phyloP scores from a whole-genome alignment of 2,797 vertebrate species.

The Borostomias antarcticus region DNA sequence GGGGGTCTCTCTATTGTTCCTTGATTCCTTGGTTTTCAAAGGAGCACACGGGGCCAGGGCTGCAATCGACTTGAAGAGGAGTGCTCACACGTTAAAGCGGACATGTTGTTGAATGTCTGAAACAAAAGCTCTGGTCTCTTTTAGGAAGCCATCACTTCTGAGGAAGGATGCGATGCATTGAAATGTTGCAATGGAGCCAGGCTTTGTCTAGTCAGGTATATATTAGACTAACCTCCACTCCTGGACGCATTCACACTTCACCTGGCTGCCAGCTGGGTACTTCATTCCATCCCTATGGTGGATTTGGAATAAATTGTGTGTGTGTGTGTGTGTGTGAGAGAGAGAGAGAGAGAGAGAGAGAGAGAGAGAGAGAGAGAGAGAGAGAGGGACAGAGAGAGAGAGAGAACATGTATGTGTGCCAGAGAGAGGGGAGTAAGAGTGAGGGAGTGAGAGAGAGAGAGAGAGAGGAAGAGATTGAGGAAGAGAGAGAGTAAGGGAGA shows the following conservation, averaged over 20 bases:
- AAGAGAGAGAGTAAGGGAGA: slow-evolving; percentile 1
- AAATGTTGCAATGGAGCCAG: slow-evolving; percentile 19
- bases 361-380: slow-evolving; percentile 15
- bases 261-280: slow-evolving; percentile 28
- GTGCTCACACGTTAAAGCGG: slow-evolving; percentile 36
- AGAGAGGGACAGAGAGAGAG: slow-evolving; percentile 27
- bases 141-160: slow-evolving; percentile 39
- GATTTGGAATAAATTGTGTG: slow-evolving; percentile 53
- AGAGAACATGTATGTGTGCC: slow-evolving; percentile 1
- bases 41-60: slow-evolving; percentile 31
- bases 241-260: slow-evolving; percentile 25
- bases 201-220: slow-evolving; percentile 37
- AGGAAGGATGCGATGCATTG: slow-evolving; percentile 36
- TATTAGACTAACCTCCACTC: slow-evolving; percentile 30
- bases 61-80: slow-evolving; percentile 67
- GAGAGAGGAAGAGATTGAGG: slow-evolving; percentile 4
- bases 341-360: slow-evolving; percentile 11
- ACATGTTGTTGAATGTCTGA: slow-evolving; percentile 54
- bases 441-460: slow-evolving; percentile 10
- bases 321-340: slow-evolving; percentile 13
- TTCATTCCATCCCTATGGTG: slow-evolving; percentile 40
- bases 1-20: slow-evolving; percentile 70
- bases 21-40: slow-evolving; percentile 53
- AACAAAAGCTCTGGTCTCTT: slow-evolving; percentile 54
- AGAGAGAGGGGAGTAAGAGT: slow-evolving; percentile 26